These are phyloP conservation scores for Leucophenga varia DNA, from an alignment of 1,140 invertebrate species.

Conservation along the genomic window DNA sequence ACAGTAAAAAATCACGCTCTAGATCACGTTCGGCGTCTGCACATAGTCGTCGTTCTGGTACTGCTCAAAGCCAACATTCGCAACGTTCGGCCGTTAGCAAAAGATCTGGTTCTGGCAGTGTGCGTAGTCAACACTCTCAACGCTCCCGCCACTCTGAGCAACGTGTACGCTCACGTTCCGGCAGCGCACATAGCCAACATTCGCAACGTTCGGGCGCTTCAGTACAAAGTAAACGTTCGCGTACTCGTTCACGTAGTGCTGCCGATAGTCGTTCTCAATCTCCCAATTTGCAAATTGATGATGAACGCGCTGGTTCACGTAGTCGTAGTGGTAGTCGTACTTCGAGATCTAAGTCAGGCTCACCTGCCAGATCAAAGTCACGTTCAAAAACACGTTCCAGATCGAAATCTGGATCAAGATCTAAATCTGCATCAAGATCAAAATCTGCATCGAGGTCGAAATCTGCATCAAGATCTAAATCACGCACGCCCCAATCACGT, in stretches of 20 bases:
- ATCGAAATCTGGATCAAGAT: conserved; percentile 33
- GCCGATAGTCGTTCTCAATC: conserved; percentile 56
- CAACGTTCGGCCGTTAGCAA: too few species aligned
- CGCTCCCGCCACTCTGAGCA: too few species aligned
- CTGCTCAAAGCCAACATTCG: conserved; percentile 13
- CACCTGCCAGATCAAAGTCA: conserved; percentile 58
- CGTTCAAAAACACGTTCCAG: conserved; percentile 42
- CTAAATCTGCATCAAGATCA: conserved; percentile 26
- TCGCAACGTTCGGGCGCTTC: conserved; percentile 16
- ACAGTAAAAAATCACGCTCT: conserved; percentile 8
- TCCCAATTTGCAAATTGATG: conserved; percentile 56
- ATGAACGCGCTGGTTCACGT: conserved; percentile 57
- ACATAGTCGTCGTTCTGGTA: conserved; percentile 15
- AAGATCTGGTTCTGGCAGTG: conserved; percentile 17
- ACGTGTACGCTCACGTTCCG: conserved; percentile 21
- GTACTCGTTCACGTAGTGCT: not conserved
- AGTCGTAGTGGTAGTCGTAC: conserved; percentile 33
- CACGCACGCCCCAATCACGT: conserved; percentile 23
- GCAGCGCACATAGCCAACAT: conserved; percentile 16
- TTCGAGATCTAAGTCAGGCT: conserved; percentile 47
- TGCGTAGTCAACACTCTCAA: too few species aligned
- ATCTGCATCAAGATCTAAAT: conserved; percentile 34
- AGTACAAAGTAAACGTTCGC: conserved; percentile 12
- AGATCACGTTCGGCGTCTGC: conserved; percentile 17
- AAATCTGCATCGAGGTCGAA: conserved; percentile 36